A percentile compares a stretch with the other conserved stretches of the same genome.
Conservation (phyloP, 1,140 invertebrate species). For the Drosophila erecta region DNA sequence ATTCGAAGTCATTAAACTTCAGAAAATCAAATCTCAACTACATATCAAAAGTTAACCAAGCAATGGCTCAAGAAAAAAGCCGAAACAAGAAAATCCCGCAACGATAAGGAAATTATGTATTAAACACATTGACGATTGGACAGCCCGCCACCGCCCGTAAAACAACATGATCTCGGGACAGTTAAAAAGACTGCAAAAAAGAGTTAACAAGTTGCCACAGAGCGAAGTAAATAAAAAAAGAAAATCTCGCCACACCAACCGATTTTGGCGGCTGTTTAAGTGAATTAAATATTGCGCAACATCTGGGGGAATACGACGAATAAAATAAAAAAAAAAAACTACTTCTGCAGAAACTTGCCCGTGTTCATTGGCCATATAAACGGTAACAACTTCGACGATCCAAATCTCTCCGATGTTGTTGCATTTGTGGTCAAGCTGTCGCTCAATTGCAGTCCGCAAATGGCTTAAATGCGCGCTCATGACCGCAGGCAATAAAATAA, state of each 20-base stretch:
- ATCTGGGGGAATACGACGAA: slow-evolving; percentile 16
- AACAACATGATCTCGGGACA: slow-evolving; percentile 66
- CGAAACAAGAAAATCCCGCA: slow-evolving; percentile 50
- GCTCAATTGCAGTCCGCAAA: slow-evolving; percentile 74
- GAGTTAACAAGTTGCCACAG: slow-evolving; percentile 69
- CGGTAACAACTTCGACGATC: slow-evolving; percentile 73
- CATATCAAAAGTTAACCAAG: slow-evolving; percentile 59
- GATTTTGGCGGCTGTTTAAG: slow-evolving; percentile 76
- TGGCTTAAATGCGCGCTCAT: slow-evolving; percentile 79
- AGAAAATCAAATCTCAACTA: slow-evolving; percentile 72
- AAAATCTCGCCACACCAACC: slow-evolving; percentile 68
- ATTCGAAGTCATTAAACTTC: slow-evolving; percentile 79
- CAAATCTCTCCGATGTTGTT: slow-evolving; percentile 41
- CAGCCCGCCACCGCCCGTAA: slow-evolving; percentile 51
- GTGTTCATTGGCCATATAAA: slow-evolving; percentile 80
- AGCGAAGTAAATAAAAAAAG: slow-evolving; percentile 33
- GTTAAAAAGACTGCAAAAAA: slow-evolving; percentile 57
- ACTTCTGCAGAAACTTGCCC: slow-evolving; percentile 60
- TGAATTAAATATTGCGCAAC: slow-evolving; percentile 81
- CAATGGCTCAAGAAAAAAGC: slow-evolving; percentile 16
- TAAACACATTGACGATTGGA: slow-evolving; percentile 76
- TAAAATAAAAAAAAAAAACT: slow-evolving; percentile 7
- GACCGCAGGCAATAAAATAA: slow-evolving; percentile 83
- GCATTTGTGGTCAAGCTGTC: slow-evolving; percentile 50
- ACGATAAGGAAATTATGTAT: slow-evolving; percentile 81